Conservation (phyloP, 2,797 vertebrate genomes). For the Danio albolineatus region DNA sequence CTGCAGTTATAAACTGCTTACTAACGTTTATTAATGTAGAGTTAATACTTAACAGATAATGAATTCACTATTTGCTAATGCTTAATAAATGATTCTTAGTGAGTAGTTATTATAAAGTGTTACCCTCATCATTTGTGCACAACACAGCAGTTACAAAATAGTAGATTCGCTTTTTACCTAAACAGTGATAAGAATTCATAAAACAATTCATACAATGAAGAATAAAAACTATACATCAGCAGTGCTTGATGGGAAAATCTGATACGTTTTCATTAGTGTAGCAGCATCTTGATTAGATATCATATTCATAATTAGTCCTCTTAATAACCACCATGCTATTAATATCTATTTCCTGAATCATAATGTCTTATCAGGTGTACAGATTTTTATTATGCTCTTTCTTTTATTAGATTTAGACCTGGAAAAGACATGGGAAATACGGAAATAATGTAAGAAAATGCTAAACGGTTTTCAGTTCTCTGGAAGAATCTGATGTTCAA, state of each 20-base stretch:
- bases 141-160: too few species aligned
- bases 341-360: constrained; percentile 4
- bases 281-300: constrained; percentile 3
- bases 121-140: too few species aligned
- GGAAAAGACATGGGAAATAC: neutral
- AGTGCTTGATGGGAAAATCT: neutral
- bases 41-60: too few species aligned
- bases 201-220: neutral
- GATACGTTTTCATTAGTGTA: neutral
- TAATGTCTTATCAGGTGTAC: neutral
- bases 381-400: neutral
- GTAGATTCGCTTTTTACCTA: neutral
- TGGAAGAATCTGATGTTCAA: neutral
- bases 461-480: neutral
- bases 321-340: constrained; percentile 3
- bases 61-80: too few species aligned
- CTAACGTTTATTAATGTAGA: too few species aligned
- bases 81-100: too few species aligned
- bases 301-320: neutral
- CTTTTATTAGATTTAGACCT: neutral
- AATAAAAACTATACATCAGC: neutral
- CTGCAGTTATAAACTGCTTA: too few species aligned
- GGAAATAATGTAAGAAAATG: neutral
- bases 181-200: neutral
- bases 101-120: too few species aligned